Evolutionary conservation across 2,888 invertebrate species (phyloP), one percentile per base, ranked within the genome.

Genomic region (Caenorhabditis doughertyi): DNA sequence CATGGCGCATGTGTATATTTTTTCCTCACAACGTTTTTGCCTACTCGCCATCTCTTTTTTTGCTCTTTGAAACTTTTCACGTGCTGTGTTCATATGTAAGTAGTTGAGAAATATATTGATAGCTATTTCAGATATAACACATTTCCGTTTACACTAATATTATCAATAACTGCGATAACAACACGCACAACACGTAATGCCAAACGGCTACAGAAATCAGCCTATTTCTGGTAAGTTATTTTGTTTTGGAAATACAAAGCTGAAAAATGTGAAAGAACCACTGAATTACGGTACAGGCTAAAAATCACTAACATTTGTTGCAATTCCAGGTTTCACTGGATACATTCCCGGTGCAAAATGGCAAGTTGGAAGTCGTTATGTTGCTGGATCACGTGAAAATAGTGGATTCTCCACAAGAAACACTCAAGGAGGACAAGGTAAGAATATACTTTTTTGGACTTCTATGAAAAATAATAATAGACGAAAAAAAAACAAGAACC

Each of bases 301-400:
- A n/a, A n/a, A n/a, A n/a, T n/a, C n/a, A n/a, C n/a, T n/a, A n/a
- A n/a, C n/a, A n/a, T n/a, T n/a, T n/a, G n/a, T n/a, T n/a, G n/a
- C 13, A 32, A 42, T 70, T 83, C 51, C 72, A 88, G 86, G 88
- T 29, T 88, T 85, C 42, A 85, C 88, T 44, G 88, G 88, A 8
- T 86, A 88, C 76, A 81, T 88, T 23, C 88, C 88, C 18, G 88
- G 88, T 7, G 86, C 86, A 23, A 85, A 85, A 51, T 88, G 86
- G 85, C 84, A 85, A 13, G 86, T 88, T 21, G 88, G 88, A 25
- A 80, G 83, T 51, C 73, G 86, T 21, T 84, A 82, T 55, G 83
- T 81, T 0, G 81, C 85, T 16, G 82, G 77, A 32, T 77, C 77
- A 32, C 68, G 77, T 3, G 77, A 77, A 67, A 77, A 77, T 55